Evolutionary conservation across 2,113 vertebrate species (phyloP).

Genomic region (Notarius lentiginosus): DNA sequence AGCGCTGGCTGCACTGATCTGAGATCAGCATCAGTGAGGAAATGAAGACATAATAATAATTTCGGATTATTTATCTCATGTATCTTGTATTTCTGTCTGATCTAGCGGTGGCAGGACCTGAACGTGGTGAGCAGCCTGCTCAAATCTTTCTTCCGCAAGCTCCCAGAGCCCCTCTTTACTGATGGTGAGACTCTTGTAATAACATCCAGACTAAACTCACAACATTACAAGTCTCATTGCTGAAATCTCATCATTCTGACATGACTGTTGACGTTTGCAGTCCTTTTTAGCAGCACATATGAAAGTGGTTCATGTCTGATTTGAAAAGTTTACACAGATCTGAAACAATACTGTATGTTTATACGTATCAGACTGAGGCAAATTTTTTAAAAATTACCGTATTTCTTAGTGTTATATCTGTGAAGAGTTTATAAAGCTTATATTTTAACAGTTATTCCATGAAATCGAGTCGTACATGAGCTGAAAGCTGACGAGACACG

Average conservation of each 20-base stretch:
- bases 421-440: too few species aligned
- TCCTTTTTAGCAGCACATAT: not conserved
- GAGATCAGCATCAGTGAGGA: not conserved
- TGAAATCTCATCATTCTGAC: not conserved
- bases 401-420: not conserved
- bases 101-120: constrained; percentile 95
- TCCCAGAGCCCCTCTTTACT: constrained; percentile 94
- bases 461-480: too few species aligned
- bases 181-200: constrained; percentile 79
- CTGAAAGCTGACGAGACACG: too few species aligned
- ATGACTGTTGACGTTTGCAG: not conserved
- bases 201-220: not conserved
- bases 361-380: not conserved
- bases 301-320: not conserved
- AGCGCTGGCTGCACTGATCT: not conserved
- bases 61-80: not conserved
- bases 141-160: constrained; percentile 97
- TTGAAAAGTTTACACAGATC: not conserved
- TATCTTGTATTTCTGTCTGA: not conserved
- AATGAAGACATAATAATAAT: too few species aligned
- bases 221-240: not conserved
- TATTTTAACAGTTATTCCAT: too few species aligned
- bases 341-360: not conserved
- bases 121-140: constrained; percentile 96
- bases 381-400: not conserved